Base-by-base conservation (phyloP, 2,113 vertebrate species). In the Hippocampus mohnikei region DNA sequence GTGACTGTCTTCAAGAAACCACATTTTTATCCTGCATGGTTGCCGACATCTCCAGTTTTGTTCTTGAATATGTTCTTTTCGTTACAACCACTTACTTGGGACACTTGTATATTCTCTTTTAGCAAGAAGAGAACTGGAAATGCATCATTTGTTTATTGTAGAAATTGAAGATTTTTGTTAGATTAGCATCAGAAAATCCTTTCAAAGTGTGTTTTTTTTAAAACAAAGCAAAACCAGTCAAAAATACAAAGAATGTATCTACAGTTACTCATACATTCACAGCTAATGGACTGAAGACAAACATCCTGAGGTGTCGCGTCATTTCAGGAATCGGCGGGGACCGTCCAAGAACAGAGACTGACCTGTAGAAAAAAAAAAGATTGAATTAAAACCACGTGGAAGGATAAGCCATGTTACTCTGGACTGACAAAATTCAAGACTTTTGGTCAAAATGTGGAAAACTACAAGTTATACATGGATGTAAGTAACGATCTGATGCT, bases 271-370 rank as follows among this genome's bases (percentile, higher is more conserved):
- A 29, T 29, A 77, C 23, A n/a, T 10, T 52, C 4, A 42, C 18
- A 12, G 55, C 4, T 7, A 20, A 25, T 53, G 68, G 21, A 18
- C 21, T 23, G 72, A 40, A 46, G 56, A 61, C 50, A 12, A 15
- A 61, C 11, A 18, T 29, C 27, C 66, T 60, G 5, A 59, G 56
- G 64, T 40, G 64, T 63, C 7, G 0, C 41, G 50, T 91, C 78
- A 90, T 69, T 91, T 90, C 76, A 84, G 92, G 77, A 71, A 93
- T 72, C 86, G 81, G 33, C 75, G 21, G 13, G 82, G 77, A 25
- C 77, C 83, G 53, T 78, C 77, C 66, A 70, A 71, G 70, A 73
- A 88, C 16, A 75, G 86, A 53, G 84, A 80, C 52, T 87, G 73
- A 76, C 89, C 92, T 93, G 77, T 5, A 85, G 58, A 70, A 25